phyloP scores from a whole-genome alignment of 2,113 vertebrate genomes.

The Chionodraco myersi region DNA sequence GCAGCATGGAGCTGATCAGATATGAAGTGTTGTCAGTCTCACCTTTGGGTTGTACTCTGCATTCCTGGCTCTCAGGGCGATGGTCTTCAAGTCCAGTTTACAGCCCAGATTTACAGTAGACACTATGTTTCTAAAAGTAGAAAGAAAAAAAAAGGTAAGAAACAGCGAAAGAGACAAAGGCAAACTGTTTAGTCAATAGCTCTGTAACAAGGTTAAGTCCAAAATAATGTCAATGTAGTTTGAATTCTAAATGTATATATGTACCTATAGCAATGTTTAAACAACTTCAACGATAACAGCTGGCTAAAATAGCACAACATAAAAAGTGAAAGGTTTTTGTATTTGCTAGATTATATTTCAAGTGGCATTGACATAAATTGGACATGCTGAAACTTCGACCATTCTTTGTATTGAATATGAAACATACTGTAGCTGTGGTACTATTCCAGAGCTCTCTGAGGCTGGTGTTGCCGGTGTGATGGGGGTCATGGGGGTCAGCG shows the following conservation, averaged over 20 bases:
- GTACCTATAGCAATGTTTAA: not conserved
- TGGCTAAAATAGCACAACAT: not conserved
- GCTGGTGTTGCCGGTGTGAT: slow-evolving; percentile 95
- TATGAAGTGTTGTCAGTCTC: slow-evolving; percentile 53
- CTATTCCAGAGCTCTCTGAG: slow-evolving; percentile 97
- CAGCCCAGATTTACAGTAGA: slow-evolving; percentile 99
- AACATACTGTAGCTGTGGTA: slow-evolving; percentile 96
- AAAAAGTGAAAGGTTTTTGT: not conserved
- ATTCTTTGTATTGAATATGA: not conserved
- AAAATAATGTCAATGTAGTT: not conserved
- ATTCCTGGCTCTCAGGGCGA: slow-evolving; percentile 98
- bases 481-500: slow-evolving; percentile 97
- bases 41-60: slow-evolving; percentile 99
- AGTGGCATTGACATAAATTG: not conserved
- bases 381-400: not conserved
- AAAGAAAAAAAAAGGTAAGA: not conserved
- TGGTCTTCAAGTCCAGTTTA: slow-evolving; percentile 98
- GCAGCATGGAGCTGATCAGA: not conserved
- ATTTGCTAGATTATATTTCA: not conserved
- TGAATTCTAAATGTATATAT: not conserved
- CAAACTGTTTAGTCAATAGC: not conserved
- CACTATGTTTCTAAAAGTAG: slow-evolving; percentile 92
- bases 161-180: slow-evolving; percentile 12
- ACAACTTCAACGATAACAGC: not conserved
- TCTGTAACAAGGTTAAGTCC: not conserved